Percentiles rank a stretch among this genome's conserved stretches.
Conservation (phyloP, 2,888 invertebrate species). For the Hypselothyrea guttata region DNA sequence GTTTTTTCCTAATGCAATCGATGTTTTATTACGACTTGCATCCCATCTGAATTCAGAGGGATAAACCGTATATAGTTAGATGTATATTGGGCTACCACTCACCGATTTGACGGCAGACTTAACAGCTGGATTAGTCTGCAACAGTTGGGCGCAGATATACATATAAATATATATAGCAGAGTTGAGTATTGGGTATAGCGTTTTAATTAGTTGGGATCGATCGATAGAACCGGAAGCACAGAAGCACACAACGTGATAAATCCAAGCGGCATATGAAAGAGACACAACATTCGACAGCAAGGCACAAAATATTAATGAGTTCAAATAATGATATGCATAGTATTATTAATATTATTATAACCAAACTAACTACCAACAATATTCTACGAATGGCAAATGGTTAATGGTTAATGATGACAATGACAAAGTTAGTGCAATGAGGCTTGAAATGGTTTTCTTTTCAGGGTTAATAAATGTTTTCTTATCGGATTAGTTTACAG, state of each 20-base stretch:
- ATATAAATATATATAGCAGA: slow-evolving; percentile 36
- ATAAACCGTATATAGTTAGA: not conserved
- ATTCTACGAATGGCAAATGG: slow-evolving; percentile 24
- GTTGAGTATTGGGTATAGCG: not conserved
- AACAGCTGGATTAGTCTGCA: slow-evolving; percentile 96
- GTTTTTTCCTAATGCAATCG: too few relatives aligned
- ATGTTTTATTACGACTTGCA: too few relatives aligned
- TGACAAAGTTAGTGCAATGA: slow-evolving; percentile 48
- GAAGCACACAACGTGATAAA: slow-evolving; percentile 59
- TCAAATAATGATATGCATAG: not conserved
- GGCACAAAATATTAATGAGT: slow-evolving; percentile 40
- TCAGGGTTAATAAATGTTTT: slow-evolving; percentile 13
- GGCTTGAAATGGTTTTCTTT: slow-evolving; percentile 39
- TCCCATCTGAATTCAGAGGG: too few relatives aligned
- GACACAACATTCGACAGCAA: slow-evolving; percentile 42
- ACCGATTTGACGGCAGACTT: slow-evolving; percentile 97
- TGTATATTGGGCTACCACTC: slow-evolving; percentile 83
- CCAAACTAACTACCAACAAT: slow-evolving; percentile 12
- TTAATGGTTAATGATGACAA: slow-evolving; percentile 51
- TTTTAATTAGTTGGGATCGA: slow-evolving; percentile 9
- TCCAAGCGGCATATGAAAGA: slow-evolving; percentile 65
- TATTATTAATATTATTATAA: slow-evolving; percentile 15
- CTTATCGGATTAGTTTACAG: slow-evolving; percentile 36
- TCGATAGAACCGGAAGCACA: slow-evolving; percentile 44
- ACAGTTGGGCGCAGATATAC: slow-evolving; percentile 78